Conservation (phyloP, 2,888 invertebrate species). For the Pollenia labialis region DNA sequence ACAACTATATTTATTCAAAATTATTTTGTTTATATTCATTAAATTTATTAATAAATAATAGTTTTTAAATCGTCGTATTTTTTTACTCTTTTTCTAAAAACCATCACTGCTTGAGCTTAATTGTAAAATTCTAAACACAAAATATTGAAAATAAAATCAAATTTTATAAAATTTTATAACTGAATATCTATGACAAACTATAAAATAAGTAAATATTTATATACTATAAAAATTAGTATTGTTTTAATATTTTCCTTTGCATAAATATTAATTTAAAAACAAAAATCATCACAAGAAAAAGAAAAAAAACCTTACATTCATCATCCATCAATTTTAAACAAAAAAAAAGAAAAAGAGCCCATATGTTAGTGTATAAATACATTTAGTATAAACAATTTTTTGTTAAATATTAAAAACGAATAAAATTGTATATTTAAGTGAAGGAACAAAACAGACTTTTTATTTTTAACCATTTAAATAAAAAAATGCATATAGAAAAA, state of each 20-base stretch:
- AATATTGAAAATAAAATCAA: slow-evolving; percentile 37
- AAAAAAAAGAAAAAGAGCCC: neutral
- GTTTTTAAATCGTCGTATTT: neutral
- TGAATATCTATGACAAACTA: slow-evolving; percentile 45
- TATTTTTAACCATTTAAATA: neutral
- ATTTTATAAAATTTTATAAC: slow-evolving; percentile 66
- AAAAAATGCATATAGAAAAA: neutral
- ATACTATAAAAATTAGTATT: neutral
- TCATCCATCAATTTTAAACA: neutral
- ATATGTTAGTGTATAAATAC: slow-evolving; percentile 24
- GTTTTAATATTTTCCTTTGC: slow-evolving; percentile 4
- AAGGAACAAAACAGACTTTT: neutral
- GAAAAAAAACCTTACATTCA: neutral
- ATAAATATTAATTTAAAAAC: slow-evolving; percentile 2
- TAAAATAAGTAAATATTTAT: slow-evolving; percentile 47
- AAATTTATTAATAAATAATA: neutral
- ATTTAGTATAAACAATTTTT: slow-evolving; percentile 31
- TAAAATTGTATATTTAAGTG: slow-evolving; percentile 42
- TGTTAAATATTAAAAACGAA: slow-evolving; percentile 39
- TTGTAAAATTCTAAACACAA: slow-evolving; percentile 35
- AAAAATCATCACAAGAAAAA: neutral
- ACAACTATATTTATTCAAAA: slow-evolving; percentile 33
- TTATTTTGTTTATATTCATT: neutral
- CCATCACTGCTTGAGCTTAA: slow-evolving; percentile 63
- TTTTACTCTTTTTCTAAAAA: slow-evolving; percentile 4